Evolutionary conservation across 2,888 invertebrate species (phyloP), one percentile per base, ranked within the genome.

Genomic region (Spodoptera exigua): DNA sequence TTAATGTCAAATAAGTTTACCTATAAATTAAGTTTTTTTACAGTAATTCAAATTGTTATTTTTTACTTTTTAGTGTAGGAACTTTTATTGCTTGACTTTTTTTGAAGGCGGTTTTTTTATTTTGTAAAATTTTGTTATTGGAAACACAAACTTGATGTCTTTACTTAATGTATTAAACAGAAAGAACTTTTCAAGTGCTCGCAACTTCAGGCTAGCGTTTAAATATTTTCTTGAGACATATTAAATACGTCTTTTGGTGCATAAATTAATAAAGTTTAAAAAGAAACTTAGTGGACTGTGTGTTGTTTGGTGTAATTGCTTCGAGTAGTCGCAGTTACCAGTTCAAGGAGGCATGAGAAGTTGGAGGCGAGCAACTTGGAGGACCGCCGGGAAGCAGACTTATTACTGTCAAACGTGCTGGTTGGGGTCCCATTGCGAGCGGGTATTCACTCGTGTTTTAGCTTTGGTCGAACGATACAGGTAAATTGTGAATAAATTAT

Each of bases 261-360:
- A 76, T 78, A 74, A 74, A 81, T 80, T 70, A 72, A 72, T 78
- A 75, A 78, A 81, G 75, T 74, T 83, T 78, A 74, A 70, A 83
- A 76, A 81, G 75, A 78, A 82, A 82, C 77, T 83, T 78, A 64
- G 74, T 78, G 80, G 76, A 80, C 78, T 83, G 78, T 83, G 78
- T 83, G 79, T 78, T 79, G 81, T 76, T 80, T 82, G 75, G 77
- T 83, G 88, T 90, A 90, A 90, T 90, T 90, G 88, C 86, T 85
- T 85, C 81, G 81, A 90, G 86, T 82, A 83, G 79, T 88, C 81
- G 88, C 86, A 89, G 89, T 89, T 89, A 87, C 82, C 81, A 89
- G 88, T 89, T 91, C 85, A 88, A 89, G 89, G 79, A 84, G 81
- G 84, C 88, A 84, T 87, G 83, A 84, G 84, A 84, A 88, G 83